Evolutionary conservation across 2,888 invertebrate genomes (phyloP).

Genomic region (Drosophila neutralis): DNA sequence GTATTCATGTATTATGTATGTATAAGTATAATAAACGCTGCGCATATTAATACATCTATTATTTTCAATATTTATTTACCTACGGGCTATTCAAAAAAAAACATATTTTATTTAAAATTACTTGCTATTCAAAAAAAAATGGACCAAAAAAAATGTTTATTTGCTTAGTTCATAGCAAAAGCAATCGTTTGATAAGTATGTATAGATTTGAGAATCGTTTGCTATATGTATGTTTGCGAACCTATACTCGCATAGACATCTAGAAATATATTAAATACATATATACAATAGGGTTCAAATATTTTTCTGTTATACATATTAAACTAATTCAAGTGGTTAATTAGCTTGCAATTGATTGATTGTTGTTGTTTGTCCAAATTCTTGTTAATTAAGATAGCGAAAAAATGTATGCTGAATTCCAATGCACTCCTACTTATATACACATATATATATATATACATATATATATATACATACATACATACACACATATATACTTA

Average conservation of each 20-base stretch:
- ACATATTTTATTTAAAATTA: conserved; percentile 12
- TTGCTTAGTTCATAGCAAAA: conserved; percentile 35
- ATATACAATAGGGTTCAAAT: conserved; percentile 38
- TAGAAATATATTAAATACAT: conserved; percentile 51
- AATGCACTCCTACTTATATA: conserved; percentile 34
- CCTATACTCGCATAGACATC: conserved; percentile 46
- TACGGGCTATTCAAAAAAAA: conserved; percentile 42
- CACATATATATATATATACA: conserved; percentile 25
- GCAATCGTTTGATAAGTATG: conserved; percentile 37
- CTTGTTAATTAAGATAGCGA: conserved; percentile 18
- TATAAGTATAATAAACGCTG: conserved; percentile 38
- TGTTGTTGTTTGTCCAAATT: conserved; percentile 17
- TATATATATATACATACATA: not conserved
- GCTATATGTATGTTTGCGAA: conserved; percentile 14
- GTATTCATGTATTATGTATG: conserved; percentile 16
- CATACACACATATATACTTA: not conserved
- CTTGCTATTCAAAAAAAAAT: conserved; percentile 35
- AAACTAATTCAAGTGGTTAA: conserved; percentile 1
- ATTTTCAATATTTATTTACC: conserved; percentile 32
- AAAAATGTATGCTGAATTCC: conserved; percentile 16
- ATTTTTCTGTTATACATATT: conserved; percentile 1
- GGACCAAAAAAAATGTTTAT: conserved; percentile 30
- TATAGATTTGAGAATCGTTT: conserved; percentile 44
- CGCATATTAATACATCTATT: conserved; percentile 31
- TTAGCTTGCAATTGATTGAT: conserved; percentile 27